Conservation (phyloP, 2,113 vertebrate species). For the Podarcis raffonei region DNA sequence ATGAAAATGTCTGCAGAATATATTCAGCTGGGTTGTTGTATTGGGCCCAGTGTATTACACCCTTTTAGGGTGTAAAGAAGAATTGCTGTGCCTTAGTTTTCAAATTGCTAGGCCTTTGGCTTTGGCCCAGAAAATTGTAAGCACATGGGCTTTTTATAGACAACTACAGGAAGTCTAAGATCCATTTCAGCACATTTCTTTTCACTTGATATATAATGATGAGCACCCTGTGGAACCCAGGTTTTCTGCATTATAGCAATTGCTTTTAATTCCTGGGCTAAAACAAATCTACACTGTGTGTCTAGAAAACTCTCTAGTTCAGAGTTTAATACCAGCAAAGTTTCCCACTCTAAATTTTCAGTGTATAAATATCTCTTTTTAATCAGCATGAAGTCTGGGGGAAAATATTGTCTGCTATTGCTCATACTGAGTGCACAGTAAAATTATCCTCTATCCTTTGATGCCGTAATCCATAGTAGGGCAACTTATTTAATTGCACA, state of each 20-base stretch:
- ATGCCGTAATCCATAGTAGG: no score
- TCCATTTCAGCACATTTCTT: background rate
- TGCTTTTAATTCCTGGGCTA: background rate
- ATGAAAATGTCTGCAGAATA: no score
- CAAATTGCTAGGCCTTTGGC: no score
- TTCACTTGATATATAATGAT: background rate
- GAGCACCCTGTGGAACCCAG: background rate
- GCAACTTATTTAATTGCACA: no score
- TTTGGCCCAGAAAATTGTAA: background rate
- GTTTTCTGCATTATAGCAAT: background rate
- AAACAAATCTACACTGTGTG: constrained; percentile 3
- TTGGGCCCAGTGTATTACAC: background rate
- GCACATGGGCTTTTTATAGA: background rate
- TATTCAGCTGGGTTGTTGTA: background rate
- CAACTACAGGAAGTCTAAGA: background rate
- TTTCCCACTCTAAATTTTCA: background rate
- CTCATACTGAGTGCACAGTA: background rate
- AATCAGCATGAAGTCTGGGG: background rate
- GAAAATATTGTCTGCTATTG: background rate
- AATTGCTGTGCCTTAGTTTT: no score
- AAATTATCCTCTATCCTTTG: background rate
- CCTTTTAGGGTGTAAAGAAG: no score
- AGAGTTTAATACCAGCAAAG: background rate
- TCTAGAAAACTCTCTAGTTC: background rate
- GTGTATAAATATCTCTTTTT: background rate